Conservation (phyloP, 2,888 invertebrate genomes). For the Alviniconcha strummeri region DNA sequence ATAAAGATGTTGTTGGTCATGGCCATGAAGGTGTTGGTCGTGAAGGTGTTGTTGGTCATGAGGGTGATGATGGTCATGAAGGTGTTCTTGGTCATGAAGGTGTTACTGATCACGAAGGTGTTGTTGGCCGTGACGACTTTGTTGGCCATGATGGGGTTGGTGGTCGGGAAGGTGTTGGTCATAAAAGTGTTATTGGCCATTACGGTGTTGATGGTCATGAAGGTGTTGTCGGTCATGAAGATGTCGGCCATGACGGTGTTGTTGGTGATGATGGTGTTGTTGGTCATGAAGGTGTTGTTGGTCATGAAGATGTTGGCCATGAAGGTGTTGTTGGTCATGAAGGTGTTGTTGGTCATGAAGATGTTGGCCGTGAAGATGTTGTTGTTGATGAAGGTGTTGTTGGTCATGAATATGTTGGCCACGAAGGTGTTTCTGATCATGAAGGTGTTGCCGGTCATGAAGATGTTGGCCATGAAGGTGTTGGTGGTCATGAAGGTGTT, state of each 20-base stretch:
- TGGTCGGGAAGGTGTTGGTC: not conserved
- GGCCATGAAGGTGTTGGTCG: not conserved
- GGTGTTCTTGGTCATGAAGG: not conserved
- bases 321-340: too few relatives aligned
- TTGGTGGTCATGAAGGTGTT: not conserved
- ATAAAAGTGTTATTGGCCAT: not conserved
- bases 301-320: too few relatives aligned
- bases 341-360: not conserved
- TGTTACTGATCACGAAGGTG: not conserved
- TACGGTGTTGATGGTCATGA: too few relatives aligned
- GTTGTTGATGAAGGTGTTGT: not conserved
- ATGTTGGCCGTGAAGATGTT: not conserved
- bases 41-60: not conserved
- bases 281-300: too few relatives aligned
- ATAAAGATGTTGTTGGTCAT: not conserved
- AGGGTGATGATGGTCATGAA: not conserved
- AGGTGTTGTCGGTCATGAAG: not conserved
- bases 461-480: not conserved
- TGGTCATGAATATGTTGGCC: not conserved
- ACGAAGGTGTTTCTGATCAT: not conserved
- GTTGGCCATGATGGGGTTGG: not conserved
- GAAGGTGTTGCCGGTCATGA: not conserved
- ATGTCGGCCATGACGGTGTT: not conserved
- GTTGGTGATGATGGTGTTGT: not conserved
- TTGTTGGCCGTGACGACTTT: not conserved